Evolutionary conservation across 1,140 invertebrate species (phyloP).

Genomic region (Phymorhynchus buccinoides): DNA sequence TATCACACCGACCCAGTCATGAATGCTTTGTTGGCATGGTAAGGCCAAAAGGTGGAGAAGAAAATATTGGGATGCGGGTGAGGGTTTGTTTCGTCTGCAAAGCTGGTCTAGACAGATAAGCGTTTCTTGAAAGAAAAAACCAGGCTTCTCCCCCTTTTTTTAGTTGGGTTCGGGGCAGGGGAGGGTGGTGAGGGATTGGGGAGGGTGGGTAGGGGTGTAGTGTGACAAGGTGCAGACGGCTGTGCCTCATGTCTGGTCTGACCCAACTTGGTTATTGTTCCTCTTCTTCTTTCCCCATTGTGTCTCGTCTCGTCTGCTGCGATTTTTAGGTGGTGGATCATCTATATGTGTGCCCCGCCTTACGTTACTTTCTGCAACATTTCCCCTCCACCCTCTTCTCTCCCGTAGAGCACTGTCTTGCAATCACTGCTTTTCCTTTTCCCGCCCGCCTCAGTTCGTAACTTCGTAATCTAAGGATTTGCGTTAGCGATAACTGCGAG

Average conservation of each 20-base stretch:
- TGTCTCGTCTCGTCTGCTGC: not conserved
- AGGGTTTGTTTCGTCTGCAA: too few relatives aligned
- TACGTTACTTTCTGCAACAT: not conserved
- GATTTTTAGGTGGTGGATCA: too few relatives aligned
- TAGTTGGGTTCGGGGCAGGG: not conserved
- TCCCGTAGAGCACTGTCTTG: not conserved
- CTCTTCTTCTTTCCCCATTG: not conserved
- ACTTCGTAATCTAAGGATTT: too few relatives aligned
- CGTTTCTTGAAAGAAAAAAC: too few relatives aligned
- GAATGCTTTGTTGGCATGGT: too few relatives aligned
- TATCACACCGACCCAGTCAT: too few relatives aligned
- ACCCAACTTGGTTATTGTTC: constrained; percentile 32
- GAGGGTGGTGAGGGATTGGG: not conserved
- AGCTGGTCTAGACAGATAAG: too few relatives aligned
- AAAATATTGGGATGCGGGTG: too few relatives aligned
- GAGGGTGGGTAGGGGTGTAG: not conserved
- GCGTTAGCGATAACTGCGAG: too few relatives aligned
- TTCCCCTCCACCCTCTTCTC: not conserved
- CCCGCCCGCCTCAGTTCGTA: not conserved
- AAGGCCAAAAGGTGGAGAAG: too few relatives aligned
- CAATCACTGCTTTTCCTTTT: constrained; percentile 18
- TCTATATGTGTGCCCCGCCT: not conserved
- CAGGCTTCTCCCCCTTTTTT: not conserved
- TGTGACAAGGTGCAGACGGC: constrained; percentile 34
- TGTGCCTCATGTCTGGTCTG: constrained; percentile 5